Percentiles rank a stretch among this genome's conserved stretches.
Conservation (phyloP, 2,113 vertebrate species). For the Saguinus imperator region DNA sequence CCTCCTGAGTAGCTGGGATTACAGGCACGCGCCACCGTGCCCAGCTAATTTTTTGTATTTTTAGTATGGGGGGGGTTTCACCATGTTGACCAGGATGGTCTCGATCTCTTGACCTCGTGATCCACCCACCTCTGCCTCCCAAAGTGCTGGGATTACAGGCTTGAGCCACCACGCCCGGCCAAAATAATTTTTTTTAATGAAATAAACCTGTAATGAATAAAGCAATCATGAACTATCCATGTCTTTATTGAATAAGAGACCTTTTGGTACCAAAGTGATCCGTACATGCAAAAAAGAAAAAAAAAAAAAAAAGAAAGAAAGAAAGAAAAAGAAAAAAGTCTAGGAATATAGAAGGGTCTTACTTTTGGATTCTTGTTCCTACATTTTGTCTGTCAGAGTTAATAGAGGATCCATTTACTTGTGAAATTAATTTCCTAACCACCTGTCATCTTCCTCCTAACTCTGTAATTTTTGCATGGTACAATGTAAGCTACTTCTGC, state of each 20-base stretch:
- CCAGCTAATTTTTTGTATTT: no score
- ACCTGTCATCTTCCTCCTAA: not conserved
- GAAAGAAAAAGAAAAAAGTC: not conserved
- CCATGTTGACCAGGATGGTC: no score
- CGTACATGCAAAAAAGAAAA: not conserved
- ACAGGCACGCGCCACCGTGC: no score
- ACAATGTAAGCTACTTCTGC: not conserved
- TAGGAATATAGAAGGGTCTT: not conserved
- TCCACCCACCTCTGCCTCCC: no score
- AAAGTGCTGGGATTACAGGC: no score
- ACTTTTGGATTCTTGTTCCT: not conserved
- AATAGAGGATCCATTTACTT: not conserved
- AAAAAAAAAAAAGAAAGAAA: not conserved
- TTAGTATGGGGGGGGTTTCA: no score
- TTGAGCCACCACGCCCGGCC: no score
- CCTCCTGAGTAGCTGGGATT: no score
- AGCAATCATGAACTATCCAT: not conserved
- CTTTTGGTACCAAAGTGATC: not conserved
- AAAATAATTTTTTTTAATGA: not conserved
- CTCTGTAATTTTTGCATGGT: not conserved
- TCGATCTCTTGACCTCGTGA: no score
- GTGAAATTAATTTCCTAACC: conserved; percentile 43
- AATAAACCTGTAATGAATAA: not conserved
- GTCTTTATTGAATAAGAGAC: not conserved
- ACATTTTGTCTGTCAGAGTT: not conserved